Conservation (phyloP, 2,888 invertebrate species). For the Helicoverpa assulta region DNA sequence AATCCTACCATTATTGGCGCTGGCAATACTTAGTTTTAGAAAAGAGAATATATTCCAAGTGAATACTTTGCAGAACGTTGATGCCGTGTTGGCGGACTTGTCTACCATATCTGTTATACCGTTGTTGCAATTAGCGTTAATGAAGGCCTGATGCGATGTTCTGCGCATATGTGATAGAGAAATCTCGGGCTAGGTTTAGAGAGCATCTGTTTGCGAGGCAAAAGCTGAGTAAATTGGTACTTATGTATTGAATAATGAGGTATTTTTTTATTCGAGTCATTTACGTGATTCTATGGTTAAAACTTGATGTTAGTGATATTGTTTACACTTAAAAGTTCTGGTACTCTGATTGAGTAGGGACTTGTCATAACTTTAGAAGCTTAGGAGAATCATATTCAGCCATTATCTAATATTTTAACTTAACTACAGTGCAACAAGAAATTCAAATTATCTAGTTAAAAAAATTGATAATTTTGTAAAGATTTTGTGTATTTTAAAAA, state of each 20-base stretch:
- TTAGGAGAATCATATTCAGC: conserved; percentile 7
- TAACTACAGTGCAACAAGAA: not conserved
- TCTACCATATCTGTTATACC: conserved; percentile 97
- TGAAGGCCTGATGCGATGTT: conserved; percentile 82
- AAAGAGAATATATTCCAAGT: conserved; percentile 95
- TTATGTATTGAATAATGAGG: not conserved
- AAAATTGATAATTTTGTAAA: conserved; percentile 3
- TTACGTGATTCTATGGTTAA: not conserved
- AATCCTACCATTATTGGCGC: conserved; percentile 95
- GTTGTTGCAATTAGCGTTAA: conserved; percentile 94
- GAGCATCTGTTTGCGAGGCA: conserved; percentile 7
- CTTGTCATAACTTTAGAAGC: not conserved
- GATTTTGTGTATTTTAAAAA: not conserved
- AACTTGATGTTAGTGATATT: not conserved
- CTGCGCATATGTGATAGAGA: conserved; percentile 49
- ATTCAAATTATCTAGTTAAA: not conserved
- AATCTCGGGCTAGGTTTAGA: conserved; percentile 8
- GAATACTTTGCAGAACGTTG: conserved; percentile 94
- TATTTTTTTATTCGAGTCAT: conserved; percentile 11
- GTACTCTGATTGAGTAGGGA: not conserved
- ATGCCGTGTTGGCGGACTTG: conserved; percentile 96
- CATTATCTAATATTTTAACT: not conserved
- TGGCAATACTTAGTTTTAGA: conserved; percentile 95
- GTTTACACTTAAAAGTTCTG: not conserved
- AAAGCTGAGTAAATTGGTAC: conserved; percentile 16